These are phyloP conservation scores for Yoshiicerus persimilis DNA, from an alignment of 1,140 invertebrate species.

Conservation along the genomic window DNA sequence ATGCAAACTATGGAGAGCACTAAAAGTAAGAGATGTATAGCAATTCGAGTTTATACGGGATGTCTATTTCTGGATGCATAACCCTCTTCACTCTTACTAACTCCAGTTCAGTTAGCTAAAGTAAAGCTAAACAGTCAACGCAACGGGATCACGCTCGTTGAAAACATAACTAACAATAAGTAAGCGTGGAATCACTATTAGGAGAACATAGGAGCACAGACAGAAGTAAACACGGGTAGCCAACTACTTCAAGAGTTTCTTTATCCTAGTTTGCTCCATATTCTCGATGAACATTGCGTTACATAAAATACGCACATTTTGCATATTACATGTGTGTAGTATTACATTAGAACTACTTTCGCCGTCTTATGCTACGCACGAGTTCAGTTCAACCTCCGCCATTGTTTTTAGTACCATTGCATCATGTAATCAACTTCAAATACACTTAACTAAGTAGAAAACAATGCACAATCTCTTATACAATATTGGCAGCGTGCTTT, in stretches of 20 bases:
- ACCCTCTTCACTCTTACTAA: neutral
- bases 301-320: neutral
- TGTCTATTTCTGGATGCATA: constrained; percentile 4
- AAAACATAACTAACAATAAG: neutral
- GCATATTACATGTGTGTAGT: neutral
- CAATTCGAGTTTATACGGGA: neutral
- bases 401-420: too few species aligned
- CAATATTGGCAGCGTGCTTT: too few species aligned
- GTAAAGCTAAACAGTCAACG: neutral
- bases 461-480: too few species aligned
- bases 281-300: neutral
- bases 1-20: neutral
- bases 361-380: neutral
- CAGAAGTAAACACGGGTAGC: neutral
- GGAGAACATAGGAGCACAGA: neutral
- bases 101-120: neutral
- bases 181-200: neutral
- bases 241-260: neutral
- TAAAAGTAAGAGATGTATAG: neutral
- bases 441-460: too few species aligned
- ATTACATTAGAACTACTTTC: neutral
- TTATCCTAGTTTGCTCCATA: neutral
- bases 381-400: neutral
- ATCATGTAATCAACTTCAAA: too few species aligned
- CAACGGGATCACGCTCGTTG: neutral